Evolutionary conservation across 1,140 invertebrate species (phyloP).

Genomic region (Solenopsis fugax): DNA sequence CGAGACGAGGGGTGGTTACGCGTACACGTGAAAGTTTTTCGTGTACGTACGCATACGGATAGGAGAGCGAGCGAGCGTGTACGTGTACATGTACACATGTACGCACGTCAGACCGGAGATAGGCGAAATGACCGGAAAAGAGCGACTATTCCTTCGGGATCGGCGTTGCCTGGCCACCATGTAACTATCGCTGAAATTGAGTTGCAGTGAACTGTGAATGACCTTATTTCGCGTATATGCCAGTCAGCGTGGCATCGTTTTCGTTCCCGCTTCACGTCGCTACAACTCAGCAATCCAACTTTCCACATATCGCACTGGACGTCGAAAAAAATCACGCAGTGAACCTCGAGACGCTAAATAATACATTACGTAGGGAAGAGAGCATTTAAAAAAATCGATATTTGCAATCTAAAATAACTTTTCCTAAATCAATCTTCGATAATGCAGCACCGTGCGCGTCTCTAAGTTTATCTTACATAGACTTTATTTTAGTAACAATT

Average conservation of each 20-base stretch:
- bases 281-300: slow-evolving; percentile 34
- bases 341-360: not conserved
- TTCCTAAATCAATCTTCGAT: not conserved
- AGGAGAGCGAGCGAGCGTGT: not conserved
- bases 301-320: slow-evolving; percentile 24
- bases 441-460: not conserved
- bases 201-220: slow-evolving; percentile 80
- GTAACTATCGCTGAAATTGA: slow-evolving; percentile 80
- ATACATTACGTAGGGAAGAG: not conserved
- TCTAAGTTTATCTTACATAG: not conserved
- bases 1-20: not conserved
- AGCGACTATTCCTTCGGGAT: slow-evolving; percentile 66
- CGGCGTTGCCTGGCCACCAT: slow-evolving; percentile 68
- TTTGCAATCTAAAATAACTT: not conserved
- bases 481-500: slow-evolving; percentile 16
- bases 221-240: slow-evolving; percentile 75
- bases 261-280: slow-evolving; percentile 57
- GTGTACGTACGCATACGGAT: slow-evolving; percentile 21
- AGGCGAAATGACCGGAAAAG: slow-evolving; percentile 71
- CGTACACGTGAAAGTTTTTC: slow-evolving; percentile 39
- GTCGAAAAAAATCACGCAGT: not conserved
- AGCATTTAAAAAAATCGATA: not conserved
- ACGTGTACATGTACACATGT: not conserved
- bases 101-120: slow-evolving; percentile 43
- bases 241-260: slow-evolving; percentile 60